Evolutionary conservation across 2,113 vertebrate genomes (phyloP).

Genomic region (Neotragus moschatus): DNA sequence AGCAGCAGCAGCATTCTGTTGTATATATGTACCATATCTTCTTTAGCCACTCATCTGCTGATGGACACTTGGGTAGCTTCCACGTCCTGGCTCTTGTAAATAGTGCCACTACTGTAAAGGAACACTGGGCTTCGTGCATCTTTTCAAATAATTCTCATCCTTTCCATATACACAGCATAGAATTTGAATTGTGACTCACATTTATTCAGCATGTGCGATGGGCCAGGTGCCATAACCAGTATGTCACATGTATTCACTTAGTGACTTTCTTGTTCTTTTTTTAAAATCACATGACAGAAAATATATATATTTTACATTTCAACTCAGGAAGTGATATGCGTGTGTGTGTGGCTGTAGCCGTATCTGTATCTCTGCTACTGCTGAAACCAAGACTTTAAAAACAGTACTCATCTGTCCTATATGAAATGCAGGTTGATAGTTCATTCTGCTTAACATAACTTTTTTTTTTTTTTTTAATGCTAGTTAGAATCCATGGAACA

Average conservation of each 20-base stretch:
- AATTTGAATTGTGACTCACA: background rate
- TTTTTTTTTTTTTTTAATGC: background rate
- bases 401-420: background rate
- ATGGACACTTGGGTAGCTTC: background rate
- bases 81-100: background rate
- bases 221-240: background rate
- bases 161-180: background rate
- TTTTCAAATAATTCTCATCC: background rate
- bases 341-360: accelerated
- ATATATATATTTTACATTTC: background rate
- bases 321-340: background rate
- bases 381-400: background rate
- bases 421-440: background rate
- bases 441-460: background rate
- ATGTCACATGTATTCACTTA: background rate
- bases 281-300: background rate
- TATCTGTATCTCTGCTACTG: background rate
- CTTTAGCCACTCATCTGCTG: background rate
- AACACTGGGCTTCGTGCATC: background rate
- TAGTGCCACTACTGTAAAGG: background rate
- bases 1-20: background rate
- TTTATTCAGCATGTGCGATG: background rate
- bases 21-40: background rate
- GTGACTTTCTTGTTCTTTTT: background rate
- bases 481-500: background rate